Conservation (phyloP, 2,113 vertebrate species). For the Microtus pennsylvanicus region DNA sequence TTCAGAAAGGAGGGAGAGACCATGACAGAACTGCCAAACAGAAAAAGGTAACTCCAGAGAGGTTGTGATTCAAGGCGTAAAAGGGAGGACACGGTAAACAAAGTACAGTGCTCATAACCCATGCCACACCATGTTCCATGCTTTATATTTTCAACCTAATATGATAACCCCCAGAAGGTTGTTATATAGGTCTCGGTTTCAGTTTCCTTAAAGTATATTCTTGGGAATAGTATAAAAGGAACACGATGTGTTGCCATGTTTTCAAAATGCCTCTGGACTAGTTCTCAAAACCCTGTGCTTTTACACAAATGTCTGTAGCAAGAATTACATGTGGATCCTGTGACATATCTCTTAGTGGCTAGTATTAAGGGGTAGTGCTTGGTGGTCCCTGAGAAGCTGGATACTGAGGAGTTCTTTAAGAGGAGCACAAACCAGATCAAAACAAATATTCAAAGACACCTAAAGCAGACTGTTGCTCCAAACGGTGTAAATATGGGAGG, state of each 20-base stretch:
- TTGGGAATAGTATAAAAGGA: slow-evolving; percentile 24
- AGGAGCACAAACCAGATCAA: not conserved
- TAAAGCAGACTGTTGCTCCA: not conserved
- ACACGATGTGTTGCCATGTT: not conserved
- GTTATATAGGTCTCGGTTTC: not conserved
- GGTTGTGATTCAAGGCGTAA: not conserved
- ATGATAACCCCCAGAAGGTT: not conserved
- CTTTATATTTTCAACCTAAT: slow-evolving; percentile 15
- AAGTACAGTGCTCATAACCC: not conserved
- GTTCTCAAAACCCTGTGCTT: not conserved
- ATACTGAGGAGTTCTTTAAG: not conserved
- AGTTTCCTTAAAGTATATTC: slow-evolving; percentile 11
- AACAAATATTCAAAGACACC: not conserved
- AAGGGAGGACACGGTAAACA: not conserved
- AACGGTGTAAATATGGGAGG: not conserved
- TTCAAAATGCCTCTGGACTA: not conserved
- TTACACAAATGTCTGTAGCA: not conserved
- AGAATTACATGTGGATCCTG: not conserved
- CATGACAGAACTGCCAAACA: not conserved
- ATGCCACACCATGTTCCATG: not conserved
- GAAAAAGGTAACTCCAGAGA: not conserved
- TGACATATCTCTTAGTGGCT: not conserved
- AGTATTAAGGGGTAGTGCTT: not conserved
- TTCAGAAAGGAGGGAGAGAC: not conserved
- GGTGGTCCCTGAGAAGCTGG: not conserved